phyloP scores from a whole-genome alignment of 1,140 invertebrate species.

The Brachionus paranguensis region DNA sequence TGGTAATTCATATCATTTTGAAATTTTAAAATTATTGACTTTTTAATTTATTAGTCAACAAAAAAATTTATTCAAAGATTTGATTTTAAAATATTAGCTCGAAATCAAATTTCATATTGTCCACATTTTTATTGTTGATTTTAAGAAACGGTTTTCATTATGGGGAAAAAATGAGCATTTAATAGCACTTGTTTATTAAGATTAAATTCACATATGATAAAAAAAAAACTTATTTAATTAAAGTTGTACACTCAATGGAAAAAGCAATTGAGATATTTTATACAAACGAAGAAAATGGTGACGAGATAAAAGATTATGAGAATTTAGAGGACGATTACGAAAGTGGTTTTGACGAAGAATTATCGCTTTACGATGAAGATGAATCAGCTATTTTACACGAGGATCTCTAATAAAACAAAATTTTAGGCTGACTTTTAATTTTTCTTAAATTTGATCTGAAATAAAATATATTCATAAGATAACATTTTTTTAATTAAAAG shows the following conservation, averaged over 20 bases:
- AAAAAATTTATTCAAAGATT: not conserved
- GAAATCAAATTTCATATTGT: not conserved
- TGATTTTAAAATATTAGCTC: not conserved
- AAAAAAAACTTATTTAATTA: not conserved
- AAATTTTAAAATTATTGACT: too few relatives aligned
- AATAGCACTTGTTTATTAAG: not conserved
- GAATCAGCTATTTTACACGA: not conserved
- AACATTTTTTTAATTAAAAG: conserved; percentile 5
- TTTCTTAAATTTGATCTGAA: not conserved
- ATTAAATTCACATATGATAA: not conserved
- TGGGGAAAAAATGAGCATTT: not conserved
- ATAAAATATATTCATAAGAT: not conserved
- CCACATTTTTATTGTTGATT: too few relatives aligned
- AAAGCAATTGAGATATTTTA: not conserved
- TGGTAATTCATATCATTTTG: too few relatives aligned
- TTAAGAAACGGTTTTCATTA: not conserved
- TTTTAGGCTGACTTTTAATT: not conserved
- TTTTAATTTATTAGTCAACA: too few relatives aligned
- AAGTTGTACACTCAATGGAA: conserved; percentile 16
- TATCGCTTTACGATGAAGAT: not conserved
- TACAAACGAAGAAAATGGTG: not conserved
- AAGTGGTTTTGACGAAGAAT: not conserved
- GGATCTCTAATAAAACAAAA: not conserved
- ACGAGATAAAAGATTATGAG: not conserved
- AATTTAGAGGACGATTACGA: not conserved